phyloP scores from a whole-genome alignment of 1,140 invertebrate species.

The Octopus sinensis region DNA sequence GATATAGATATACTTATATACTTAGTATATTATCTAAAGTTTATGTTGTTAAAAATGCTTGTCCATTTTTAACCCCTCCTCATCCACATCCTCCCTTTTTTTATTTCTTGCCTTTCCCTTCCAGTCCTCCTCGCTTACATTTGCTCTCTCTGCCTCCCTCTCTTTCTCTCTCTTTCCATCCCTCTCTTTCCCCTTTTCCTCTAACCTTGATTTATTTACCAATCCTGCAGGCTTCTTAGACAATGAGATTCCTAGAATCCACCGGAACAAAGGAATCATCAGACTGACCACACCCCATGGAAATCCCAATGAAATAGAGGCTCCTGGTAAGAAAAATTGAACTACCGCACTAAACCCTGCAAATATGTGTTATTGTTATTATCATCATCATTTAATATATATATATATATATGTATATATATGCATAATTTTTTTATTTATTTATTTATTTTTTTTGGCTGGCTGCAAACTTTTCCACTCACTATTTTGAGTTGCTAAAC shows the following conservation, averaged over 20 bases:
- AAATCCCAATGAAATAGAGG: conserved; percentile 4
- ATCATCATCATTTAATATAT: background rate
- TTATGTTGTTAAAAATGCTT: background rate
- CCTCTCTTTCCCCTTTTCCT: background rate
- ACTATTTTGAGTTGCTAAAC: too few species aligned
- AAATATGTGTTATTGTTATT: too few species aligned
- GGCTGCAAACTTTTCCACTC: too few species aligned
- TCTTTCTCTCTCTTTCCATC: background rate
- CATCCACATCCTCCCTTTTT: background rate
- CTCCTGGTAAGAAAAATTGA: conserved; percentile 7
- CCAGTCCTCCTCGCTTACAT: background rate
- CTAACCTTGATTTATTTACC: too few species aligned
- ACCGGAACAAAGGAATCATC: background rate
- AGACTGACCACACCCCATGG: background rate
- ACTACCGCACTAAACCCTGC: too few species aligned
- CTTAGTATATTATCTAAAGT: background rate
- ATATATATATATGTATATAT: background rate
- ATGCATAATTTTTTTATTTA: too few species aligned
- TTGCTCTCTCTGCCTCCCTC: background rate
- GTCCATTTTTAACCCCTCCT: background rate
- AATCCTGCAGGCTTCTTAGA: background rate
- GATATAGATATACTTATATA: background rate
- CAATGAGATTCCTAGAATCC: background rate
- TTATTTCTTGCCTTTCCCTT: background rate
- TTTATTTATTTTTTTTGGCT: too few species aligned